Percentiles rank a stretch among this genome's conserved stretches.
These are phyloP conservation scores for Cephus spinipes DNA, from an alignment of 2,888 invertebrate species.

Conservation along the genomic window DNA sequence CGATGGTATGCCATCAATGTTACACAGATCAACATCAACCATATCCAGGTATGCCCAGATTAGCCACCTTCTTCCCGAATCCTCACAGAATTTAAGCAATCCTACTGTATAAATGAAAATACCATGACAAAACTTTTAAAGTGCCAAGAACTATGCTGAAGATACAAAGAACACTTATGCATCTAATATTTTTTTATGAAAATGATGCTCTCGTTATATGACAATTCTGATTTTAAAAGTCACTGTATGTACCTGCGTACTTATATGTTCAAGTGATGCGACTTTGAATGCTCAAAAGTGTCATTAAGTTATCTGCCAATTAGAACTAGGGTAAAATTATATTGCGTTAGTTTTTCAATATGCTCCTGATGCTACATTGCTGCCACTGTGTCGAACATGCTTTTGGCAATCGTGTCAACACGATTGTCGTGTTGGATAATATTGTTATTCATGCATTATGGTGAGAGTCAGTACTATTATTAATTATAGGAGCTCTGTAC, in stretches of 20 bases:
- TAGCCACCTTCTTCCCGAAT: constrained; percentile 1
- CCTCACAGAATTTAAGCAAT: constrained; percentile 28
- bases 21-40: constrained; percentile 69
- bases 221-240: not conserved
- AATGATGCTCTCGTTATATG: not conserved
- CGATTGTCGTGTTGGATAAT: not conserved
- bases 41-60: constrained; percentile 67
- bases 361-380: not conserved
- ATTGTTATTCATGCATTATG: not conserved
- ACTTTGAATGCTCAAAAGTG: not conserved
- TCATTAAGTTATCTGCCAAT: not conserved
- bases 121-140: not conserved
- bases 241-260: not conserved
- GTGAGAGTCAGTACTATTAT: not conserved
- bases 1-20: constrained; percentile 71
- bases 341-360: not conserved
- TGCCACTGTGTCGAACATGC: not conserved
- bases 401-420: not conserved
- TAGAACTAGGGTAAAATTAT: not conserved
- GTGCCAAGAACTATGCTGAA: not conserved
- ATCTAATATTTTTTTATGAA: not conserved
- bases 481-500: not conserved
- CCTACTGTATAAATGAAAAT: constrained; percentile 29
- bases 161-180: not conserved
- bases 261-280: not conserved